Evolutionary conservation across 2,888 invertebrate species (phyloP).

Genomic region (Eilema griseolum): DNA sequence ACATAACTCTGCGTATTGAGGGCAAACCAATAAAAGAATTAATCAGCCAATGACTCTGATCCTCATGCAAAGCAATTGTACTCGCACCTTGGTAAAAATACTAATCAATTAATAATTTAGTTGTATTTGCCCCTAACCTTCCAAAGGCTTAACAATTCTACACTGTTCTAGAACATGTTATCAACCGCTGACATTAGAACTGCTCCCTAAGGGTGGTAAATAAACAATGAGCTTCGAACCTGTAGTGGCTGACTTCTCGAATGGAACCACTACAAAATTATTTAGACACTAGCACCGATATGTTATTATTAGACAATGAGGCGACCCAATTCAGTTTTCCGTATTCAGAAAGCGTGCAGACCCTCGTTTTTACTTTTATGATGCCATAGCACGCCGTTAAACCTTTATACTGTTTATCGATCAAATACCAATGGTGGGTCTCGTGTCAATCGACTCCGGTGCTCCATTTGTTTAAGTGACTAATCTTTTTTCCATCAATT

Average conservation of each 20-base stretch:
- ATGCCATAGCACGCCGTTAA: constrained; percentile 67
- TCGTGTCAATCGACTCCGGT: constrained; percentile 35
- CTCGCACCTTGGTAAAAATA: not conserved
- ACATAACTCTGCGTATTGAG: no score
- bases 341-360: constrained; percentile 61
- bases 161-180: constrained; percentile 1
- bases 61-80: not conserved
- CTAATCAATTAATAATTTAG: not conserved
- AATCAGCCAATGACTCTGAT: not conserved
- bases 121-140: not conserved
- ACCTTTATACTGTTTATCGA: constrained; percentile 68
- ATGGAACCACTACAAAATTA: not conserved
- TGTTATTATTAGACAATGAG: constrained; percentile 55
- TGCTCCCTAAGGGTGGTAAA: not conserved
- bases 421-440: constrained; percentile 49
- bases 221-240: not conserved
- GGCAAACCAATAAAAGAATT: no score
- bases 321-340: constrained; percentile 70
- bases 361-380: constrained; percentile 69
- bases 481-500: constrained; percentile 16
- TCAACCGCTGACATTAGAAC: not conserved
- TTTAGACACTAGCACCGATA: constrained; percentile 42
- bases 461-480: constrained; percentile 16
- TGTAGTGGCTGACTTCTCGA: not conserved
- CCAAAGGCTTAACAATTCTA: not conserved